Evolutionary conservation across 2,888 invertebrate species (phyloP), one percentile per base, ranked within the genome.

Genomic region (Ormia ochracea): DNA sequence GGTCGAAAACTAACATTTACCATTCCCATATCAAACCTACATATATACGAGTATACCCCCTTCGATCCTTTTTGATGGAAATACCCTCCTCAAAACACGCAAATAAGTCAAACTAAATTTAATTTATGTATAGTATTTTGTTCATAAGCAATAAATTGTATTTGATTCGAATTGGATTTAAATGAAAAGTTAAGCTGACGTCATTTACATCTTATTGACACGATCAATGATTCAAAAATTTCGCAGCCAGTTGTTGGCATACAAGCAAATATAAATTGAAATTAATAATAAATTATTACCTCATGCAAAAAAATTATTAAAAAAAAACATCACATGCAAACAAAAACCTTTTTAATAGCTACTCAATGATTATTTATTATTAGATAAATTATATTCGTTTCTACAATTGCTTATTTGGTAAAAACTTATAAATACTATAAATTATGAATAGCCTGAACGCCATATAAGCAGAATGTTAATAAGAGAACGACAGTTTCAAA

Each of bases 221-320:
- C 21, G 52, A 75, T 59, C 63, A 63, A n/a, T 65, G 56, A 77
- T 48, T 65, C 48, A 70, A 76, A 31, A 63, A 28, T 38, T 69
- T 12, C n/a, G n/a, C n/a, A 69, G 48, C 68, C 68, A 76, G 54
- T 77, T 14, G 48, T 59, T 74, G 50, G 28, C 48, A 50, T 36
- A 56, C 58, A n/a, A n/a, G n/a, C n/a, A 74, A 50, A 58, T 54
- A 63, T 43, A 43, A 61, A 17, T 54, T 43, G 19, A 45, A 61
- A 70, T 59, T 73, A 80, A 68, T 76, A 56, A 68, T 76, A 72
- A 76, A 80, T 58, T 68, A 80, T 80, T 80, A 76, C 56, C 72
- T 80, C 80, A 80, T 63, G 58, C 41, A 14, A 31, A 78, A n/a
- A 19, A 63, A 33, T 38, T 52, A 31, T 31, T 31, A 31, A 31